Base-by-base conservation (phyloP, 2,888 invertebrate genomes). In the Unio delphinus region DNA sequence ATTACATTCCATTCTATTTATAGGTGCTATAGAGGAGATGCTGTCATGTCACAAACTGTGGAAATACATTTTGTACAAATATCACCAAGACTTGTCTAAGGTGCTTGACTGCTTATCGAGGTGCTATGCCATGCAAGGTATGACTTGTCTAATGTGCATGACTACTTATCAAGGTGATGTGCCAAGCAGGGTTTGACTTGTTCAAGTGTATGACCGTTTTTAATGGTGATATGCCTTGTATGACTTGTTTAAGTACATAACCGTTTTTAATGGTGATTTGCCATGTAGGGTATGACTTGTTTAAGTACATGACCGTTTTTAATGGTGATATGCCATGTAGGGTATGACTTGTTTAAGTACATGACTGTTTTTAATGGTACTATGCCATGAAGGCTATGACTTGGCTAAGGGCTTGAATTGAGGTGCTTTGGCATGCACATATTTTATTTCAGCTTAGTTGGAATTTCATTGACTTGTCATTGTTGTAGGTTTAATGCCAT, bases 101-200 rank as follows among this genome's bases (percentile, higher is more conserved):
- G 89, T 89, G 17, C 86, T 90, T 59, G 92, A 92, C 83, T 87
- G 91, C 58, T 85, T 93, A 57, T 93, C 92, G 67, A 90, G 91
- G 78, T 91, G 91, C 78, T 91, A 92, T 80, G 91, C 92, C 8
- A 89, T 90, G 68, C 84, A 87, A 78, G 92, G 93, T 92, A 86
- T 81, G 81, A 30, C 11, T 20, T 30, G 26, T 30, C 34, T 61
- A 3, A 28, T 1, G 15, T 26, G n/a, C 20, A n/a, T 23, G 45
- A 8, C 55, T 54, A 5, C 20, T 61, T n/a, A 45, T 45, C 11
- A 45, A 1, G 45, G 45, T 45, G 45, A 11, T 45, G 11, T 45
- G 45, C 11, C 2, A 11, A 11, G 11, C 8, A 8, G 8, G 34
- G 7, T 34, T 8, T 34, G 34, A 34, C 11, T 8, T 45, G 11